phyloP scores from a whole-genome alignment of 2,797 vertebrate genomes.

The Phataginus tricuspis region DNA sequence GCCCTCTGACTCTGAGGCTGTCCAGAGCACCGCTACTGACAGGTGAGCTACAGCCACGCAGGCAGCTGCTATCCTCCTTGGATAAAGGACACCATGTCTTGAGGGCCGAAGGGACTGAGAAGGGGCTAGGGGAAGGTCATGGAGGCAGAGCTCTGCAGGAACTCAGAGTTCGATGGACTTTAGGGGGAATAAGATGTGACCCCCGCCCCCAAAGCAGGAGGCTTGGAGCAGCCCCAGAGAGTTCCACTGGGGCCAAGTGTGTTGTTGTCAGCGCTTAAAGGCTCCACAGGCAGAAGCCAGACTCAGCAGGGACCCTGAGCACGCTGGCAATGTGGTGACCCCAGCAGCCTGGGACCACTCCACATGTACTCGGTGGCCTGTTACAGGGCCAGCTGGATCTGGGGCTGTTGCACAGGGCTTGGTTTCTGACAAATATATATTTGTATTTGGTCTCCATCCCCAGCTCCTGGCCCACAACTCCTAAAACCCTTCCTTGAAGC shows the following conservation, averaged over 20 bases:
- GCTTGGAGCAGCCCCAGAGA: neutral
- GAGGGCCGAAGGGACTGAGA: neutral
- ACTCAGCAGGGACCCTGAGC: too few relatives aligned
- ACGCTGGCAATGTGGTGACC: neutral
- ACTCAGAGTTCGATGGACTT: neutral
- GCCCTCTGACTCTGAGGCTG: neutral
- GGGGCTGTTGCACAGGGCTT: neutral
- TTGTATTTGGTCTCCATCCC: neutral
- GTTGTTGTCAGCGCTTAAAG: neutral
- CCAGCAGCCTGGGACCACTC: neutral
- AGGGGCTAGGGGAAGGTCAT: fast-evolving
- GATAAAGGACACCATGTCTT: fast-evolving
- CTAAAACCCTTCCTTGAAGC: neutral
- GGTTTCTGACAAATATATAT: too few relatives aligned
- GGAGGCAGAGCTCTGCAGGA: too few relatives aligned
- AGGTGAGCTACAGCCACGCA: fast-evolving
- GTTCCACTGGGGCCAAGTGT: neutral
- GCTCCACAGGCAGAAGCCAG: neutral
- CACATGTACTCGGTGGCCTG: too few relatives aligned
- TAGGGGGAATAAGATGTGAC: too few relatives aligned
- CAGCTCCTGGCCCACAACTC: fast-evolving
- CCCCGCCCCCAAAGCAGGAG: neutral
- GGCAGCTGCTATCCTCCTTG: neutral
- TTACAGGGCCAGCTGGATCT: neutral
- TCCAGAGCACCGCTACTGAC: neutral